Evolutionary conservation across 2,888 invertebrate species (phyloP).

Genomic region (Deroplatys truncata): DNA sequence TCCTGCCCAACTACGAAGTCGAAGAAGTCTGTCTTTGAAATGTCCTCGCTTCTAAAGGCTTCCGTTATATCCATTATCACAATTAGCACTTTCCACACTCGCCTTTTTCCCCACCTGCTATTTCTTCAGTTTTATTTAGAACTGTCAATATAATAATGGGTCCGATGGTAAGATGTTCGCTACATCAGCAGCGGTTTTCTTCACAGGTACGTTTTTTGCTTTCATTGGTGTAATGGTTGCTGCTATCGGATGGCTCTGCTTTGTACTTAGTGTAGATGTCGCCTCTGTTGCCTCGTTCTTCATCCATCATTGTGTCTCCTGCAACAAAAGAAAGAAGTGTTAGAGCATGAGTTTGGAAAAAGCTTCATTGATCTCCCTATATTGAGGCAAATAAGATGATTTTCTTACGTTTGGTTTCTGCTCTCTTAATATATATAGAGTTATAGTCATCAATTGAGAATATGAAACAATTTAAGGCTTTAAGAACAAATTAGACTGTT

Average conservation of each 20-base stretch:
- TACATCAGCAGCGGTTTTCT: too few relatives aligned
- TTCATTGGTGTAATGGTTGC: too few relatives aligned
- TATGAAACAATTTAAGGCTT: too few relatives aligned
- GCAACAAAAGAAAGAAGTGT: background rate
- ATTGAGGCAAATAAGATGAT: too few relatives aligned
- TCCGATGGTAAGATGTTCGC: background rate
- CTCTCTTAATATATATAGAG: too few relatives aligned
- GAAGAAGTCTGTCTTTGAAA: slow-evolving; percentile 84
- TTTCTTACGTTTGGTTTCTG: too few relatives aligned
- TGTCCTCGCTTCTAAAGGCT: slow-evolving; percentile 71
- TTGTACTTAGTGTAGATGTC: background rate
- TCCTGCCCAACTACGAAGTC: slow-evolving; percentile 83
- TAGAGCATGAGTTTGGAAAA: background rate
- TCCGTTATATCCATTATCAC: slow-evolving; percentile 74
- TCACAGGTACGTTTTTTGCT: too few relatives aligned
- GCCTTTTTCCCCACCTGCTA: background rate
- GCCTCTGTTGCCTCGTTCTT: background rate
- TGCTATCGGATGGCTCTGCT: background rate
- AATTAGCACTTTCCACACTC: background rate
- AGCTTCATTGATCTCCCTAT: too few relatives aligned
- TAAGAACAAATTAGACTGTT: too few relatives aligned
- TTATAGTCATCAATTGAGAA: too few relatives aligned
- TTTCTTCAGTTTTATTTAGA: background rate
- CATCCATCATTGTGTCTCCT: background rate
- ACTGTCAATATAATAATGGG: background rate